Evolutionary conservation across 2,113 vertebrate genomes (phyloP).

Genomic region (Syrmaticus mikado): DNA sequence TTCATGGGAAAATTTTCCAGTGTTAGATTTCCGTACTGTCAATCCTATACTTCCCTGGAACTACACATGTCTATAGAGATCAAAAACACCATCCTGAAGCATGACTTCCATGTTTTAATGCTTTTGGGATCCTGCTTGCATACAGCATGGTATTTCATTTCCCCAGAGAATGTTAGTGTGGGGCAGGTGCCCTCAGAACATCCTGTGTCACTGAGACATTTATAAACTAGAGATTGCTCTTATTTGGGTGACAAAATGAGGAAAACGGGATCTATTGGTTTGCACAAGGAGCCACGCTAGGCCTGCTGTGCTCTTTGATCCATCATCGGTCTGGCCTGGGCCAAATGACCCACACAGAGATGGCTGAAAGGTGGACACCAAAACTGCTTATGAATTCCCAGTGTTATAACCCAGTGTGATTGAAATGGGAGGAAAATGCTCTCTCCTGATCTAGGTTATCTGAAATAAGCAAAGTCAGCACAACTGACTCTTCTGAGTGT

Average conservation of each 20-base stretch:
- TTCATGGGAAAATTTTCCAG: not conserved
- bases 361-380: not conserved
- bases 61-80: not conserved
- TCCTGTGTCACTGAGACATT: not conserved
- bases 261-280: not conserved
- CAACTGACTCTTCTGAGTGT: not conserved
- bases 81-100: not conserved
- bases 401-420: not conserved
- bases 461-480: not conserved
- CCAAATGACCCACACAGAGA: accelerated
- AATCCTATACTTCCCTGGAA: not conserved
- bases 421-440: not conserved
- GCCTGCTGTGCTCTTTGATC: not conserved
- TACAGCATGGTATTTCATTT: not conserved
- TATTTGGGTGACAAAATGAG: not conserved
- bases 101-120: not conserved
- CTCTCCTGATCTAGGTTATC: not conserved
- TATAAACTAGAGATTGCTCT: not conserved
- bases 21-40: not conserved
- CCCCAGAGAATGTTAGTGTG: not conserved
- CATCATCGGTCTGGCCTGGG: not conserved
- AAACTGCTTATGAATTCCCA: not conserved
- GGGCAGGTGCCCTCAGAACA: not conserved
- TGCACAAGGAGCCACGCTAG: not conserved
- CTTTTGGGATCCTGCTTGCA: not conserved